phyloP scores from a whole-genome alignment of 30 jellyfish, hydroid and myxozoan genomes.

The Haliclystus octoradiatus region DNA sequence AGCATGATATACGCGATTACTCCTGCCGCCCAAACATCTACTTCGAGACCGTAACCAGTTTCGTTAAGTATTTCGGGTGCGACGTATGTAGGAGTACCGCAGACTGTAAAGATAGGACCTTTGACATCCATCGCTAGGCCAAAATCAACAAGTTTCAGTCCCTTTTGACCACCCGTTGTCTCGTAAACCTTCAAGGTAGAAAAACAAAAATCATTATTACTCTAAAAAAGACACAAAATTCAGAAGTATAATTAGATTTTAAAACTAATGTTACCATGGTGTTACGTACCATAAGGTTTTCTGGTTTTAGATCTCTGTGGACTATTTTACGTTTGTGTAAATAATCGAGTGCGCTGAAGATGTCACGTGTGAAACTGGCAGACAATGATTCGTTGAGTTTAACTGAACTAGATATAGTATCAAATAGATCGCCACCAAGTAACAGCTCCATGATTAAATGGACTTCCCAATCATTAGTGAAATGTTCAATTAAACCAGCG shows the following conservation, averaged over 20 bases:
- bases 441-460: constrained; percentile 87
- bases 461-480: constrained; percentile 44
- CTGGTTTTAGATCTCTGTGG: constrained; percentile 95
- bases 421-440: constrained; percentile 94
- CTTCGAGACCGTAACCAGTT: constrained; percentile 90
- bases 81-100: constrained; percentile 98
- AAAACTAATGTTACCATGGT: neutral
- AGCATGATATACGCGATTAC: constrained; percentile 91
- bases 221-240: neutral
- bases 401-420: constrained; percentile 64
- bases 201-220: too few relatives aligned
- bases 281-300: constrained; percentile 76
- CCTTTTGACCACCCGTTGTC: constrained; percentile 38
- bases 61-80: constrained; percentile 96
- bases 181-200: constrained; percentile 23
- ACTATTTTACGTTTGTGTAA: constrained; percentile 77
- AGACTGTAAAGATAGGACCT: constrained; percentile 82
- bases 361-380: constrained; percentile 58
- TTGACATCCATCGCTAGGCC: constrained; percentile 96
- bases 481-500: constrained; percentile 65
- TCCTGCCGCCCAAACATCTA: constrained; percentile 99
- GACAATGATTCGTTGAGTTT: constrained; percentile 73
- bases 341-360: constrained; percentile 77
- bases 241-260: too few relatives aligned
- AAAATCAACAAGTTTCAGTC: constrained; percentile 82